Evolutionary conservation across 1,140 invertebrate species (phyloP).

Genomic region (Euura lappo): DNA sequence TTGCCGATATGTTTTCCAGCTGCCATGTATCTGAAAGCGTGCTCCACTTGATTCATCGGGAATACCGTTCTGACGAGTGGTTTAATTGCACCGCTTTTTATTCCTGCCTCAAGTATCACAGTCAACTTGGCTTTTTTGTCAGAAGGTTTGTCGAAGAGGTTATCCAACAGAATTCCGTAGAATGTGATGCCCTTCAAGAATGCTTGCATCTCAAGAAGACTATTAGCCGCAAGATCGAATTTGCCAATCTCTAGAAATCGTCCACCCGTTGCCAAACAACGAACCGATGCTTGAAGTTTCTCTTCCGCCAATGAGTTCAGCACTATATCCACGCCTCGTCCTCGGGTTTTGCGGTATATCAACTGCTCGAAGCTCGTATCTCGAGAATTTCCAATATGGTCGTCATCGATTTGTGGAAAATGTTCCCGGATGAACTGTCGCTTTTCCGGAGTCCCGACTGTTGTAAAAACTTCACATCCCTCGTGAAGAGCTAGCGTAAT

Average conservation of each 20-base stretch:
- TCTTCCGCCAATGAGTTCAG: conserved; percentile 70
- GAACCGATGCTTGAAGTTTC: conserved; percentile 68
- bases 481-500: conserved; percentile 67
- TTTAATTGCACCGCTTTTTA: conserved; percentile 67
- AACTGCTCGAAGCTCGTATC: conserved; percentile 64
- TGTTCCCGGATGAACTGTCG: conserved; percentile 42
- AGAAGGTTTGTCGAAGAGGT: conserved; percentile 44
- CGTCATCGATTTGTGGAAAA: conserved; percentile 45
- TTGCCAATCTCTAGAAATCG: conserved; percentile 78
- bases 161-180: conserved; percentile 58
- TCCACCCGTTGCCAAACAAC: conserved; percentile 69
- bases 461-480: conserved; percentile 57
- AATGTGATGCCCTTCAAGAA: conserved; percentile 60
- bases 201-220: conserved; percentile 65
- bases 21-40: conserved; percentile 77
- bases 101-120: conserved; percentile 55
- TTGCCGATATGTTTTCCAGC: conserved; percentile 91
- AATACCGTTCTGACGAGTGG: conserved; percentile 68
- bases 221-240: conserved; percentile 73
- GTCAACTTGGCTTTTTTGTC: not conserved
- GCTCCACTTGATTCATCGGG: conserved; percentile 65
- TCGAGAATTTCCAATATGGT: conserved; percentile 62
- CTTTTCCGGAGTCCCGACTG: conserved; percentile 56
- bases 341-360: conserved; percentile 56
- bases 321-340: conserved; percentile 66